phyloP scores from a whole-genome alignment of 2,113 vertebrate genomes.

The Bettongia penicillata region DNA sequence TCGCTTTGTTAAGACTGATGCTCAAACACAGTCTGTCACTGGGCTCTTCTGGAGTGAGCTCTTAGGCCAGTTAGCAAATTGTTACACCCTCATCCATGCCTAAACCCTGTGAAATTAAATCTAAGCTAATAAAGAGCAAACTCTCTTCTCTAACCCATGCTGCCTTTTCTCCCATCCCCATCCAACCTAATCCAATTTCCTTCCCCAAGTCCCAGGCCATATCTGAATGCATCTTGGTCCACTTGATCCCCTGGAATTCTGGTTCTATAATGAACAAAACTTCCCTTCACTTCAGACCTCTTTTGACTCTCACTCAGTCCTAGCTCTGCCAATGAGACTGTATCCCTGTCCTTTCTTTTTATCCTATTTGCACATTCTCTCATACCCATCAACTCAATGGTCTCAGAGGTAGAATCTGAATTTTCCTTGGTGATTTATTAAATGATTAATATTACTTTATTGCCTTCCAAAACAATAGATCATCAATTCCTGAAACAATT shows the following conservation, averaged over 20 bases:
- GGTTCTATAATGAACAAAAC: background rate
- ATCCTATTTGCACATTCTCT: background rate
- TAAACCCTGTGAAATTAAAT: background rate
- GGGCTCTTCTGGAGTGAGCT: background rate
- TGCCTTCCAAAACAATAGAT: background rate
- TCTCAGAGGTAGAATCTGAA: background rate
- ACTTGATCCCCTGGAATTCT: background rate
- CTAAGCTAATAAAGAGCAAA: background rate
- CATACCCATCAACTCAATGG: background rate
- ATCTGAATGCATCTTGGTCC: background rate
- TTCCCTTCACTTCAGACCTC: background rate
- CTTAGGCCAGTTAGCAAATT: background rate
- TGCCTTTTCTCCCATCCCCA: background rate
- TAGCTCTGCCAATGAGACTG: background rate
- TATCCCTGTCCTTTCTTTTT: background rate
- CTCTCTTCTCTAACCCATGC: background rate
- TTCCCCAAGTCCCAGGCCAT: background rate
- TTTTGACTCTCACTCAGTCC: background rate
- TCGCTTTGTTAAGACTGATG: background rate
- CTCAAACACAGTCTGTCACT: background rate
- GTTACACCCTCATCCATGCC: background rate
- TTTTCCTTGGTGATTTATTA: background rate
- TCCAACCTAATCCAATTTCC: background rate
- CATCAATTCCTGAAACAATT: background rate
- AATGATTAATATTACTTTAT: background rate